These are phyloP conservation scores for Drosophila obscura DNA, from an alignment of 1,140 invertebrate species.

Conservation along the genomic window DNA sequence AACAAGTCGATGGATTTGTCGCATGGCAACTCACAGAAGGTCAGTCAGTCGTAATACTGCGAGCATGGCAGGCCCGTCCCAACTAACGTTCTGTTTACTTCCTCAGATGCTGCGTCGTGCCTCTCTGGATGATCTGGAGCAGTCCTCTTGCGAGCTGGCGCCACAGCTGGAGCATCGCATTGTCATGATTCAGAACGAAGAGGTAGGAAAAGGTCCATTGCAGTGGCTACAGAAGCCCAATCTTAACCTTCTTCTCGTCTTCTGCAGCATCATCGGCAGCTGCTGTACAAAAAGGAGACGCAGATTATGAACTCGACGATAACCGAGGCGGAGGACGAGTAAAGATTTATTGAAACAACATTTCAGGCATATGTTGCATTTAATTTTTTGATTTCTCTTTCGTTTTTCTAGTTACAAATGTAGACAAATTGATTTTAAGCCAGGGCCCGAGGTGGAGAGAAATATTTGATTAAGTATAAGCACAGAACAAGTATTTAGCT, in stretches of 20 bases:
- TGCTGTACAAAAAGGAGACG: conserved; percentile 75
- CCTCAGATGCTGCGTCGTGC: conserved; percentile 86
- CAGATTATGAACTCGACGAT: conserved; percentile 79
- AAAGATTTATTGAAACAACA: conserved; percentile 52
- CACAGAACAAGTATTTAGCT: conserved; percentile 37
- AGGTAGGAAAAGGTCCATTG: conserved; percentile 84
- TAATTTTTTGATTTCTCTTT: conserved; percentile 38
- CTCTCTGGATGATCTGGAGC: conserved; percentile 91
- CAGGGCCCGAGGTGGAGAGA: conserved; percentile 47
- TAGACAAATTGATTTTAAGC: conserved; percentile 52
- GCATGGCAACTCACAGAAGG: conserved; percentile 76
- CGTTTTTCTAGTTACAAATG: conserved; percentile 56
- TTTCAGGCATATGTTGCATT: conserved; percentile 51
- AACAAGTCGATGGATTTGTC: conserved; percentile 70
- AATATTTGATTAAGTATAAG: conserved; percentile 49
- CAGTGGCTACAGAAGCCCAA: not conserved
- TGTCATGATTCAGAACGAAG: conserved; percentile 88
- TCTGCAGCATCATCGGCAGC: conserved; percentile 71
- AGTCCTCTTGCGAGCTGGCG: conserved; percentile 89
- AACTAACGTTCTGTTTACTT: not conserved
- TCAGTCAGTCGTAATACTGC: not conserved
- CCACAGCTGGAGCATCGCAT: conserved; percentile 91
- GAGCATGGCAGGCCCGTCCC: not conserved
- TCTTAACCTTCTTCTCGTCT: not conserved
- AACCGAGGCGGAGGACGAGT: conserved; percentile 81